Conservation (phyloP, 2,113 vertebrate species). For the Protomyctophum bolini region DNA sequence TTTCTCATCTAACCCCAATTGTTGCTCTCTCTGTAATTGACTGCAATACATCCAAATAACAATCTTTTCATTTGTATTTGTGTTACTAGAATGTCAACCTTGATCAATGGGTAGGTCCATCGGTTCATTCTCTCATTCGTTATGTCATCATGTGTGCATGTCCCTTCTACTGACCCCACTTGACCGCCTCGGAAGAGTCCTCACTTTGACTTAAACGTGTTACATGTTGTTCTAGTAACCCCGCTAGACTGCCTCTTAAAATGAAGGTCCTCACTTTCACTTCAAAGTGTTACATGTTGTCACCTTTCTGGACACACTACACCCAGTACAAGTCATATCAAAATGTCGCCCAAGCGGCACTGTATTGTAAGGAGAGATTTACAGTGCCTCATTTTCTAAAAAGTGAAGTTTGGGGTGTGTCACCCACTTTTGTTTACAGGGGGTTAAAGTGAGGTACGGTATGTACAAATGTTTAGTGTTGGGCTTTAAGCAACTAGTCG, state of each 20-base stretch:
- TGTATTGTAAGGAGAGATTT: conserved; percentile 15
- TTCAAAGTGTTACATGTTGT: conserved; percentile 61
- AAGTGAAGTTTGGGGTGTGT: no score
- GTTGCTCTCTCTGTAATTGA: conserved; percentile 51
- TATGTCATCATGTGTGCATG: conserved; percentile 76
- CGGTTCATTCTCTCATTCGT: conserved; percentile 67
- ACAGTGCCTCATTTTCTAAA: not conserved
- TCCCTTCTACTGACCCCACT: conserved; percentile 40
- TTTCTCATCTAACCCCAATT: conserved; percentile 36
- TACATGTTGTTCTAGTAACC: conserved; percentile 34
- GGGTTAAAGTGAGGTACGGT: no score
- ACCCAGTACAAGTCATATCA: not conserved
- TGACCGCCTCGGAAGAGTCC: conserved; percentile 8
- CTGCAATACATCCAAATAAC: conserved; percentile 54
- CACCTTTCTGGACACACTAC: conserved; percentile 27
- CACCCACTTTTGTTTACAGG: no score
- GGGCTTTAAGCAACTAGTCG: no score
- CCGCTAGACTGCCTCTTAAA: no score
- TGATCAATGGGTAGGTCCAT: conserved; percentile 86
- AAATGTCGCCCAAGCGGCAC: no score
- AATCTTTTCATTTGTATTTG: conserved; percentile 75
- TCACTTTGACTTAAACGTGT: conserved; percentile 57
- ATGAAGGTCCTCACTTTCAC: conserved; percentile 60
- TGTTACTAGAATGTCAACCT: conserved; percentile 84
- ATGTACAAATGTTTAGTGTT: no score